Conservation (phyloP, 2,888 invertebrate genomes). For the Tinea trinotella region DNA sequence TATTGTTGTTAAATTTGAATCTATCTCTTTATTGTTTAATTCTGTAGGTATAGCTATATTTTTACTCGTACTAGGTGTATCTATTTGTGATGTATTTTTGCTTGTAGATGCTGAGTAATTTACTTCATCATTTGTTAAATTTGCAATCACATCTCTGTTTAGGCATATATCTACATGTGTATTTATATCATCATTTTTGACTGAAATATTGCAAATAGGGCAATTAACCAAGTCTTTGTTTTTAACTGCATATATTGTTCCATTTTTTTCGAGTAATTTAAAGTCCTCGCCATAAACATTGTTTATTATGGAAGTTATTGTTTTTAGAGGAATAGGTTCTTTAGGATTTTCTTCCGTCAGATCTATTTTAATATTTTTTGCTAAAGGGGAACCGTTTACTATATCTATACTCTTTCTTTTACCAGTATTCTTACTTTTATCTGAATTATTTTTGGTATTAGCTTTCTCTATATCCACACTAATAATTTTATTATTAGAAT, state of each 20-base stretch:
- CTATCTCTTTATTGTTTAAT: not conserved
- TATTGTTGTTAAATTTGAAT: constrained; percentile 18
- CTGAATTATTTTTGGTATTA: not conserved
- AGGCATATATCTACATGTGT: constrained; percentile 61
- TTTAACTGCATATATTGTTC: constrained; percentile 35
- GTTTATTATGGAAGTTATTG: constrained; percentile 33
- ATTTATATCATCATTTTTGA: constrained; percentile 47
- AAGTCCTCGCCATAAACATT: constrained; percentile 57
- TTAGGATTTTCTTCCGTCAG: not conserved
- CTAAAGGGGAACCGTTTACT: constrained; percentile 34
- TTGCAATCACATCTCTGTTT: constrained; percentile 46
- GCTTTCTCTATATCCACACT: not conserved
- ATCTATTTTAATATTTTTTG: constrained; percentile 53
- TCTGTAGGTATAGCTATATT: no score
- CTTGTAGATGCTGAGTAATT: no score
- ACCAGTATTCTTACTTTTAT: not conserved
- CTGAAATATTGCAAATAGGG: constrained; percentile 56
- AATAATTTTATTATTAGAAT: not conserved
- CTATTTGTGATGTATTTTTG: no score
- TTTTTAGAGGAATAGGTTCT: constrained; percentile 32
- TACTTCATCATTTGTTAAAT: constrained; percentile 26
- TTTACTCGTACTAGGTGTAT: no score
- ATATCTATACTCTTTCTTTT: constrained; percentile 4
- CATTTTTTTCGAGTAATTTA: constrained; percentile 32
- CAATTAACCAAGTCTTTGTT: constrained; percentile 44